A percentile compares a stretch with the other conserved stretches of the same genome.
Evolutionary conservation across 2,888 invertebrate species (phyloP).

Genomic region (Callyntrura sp.): DNA sequence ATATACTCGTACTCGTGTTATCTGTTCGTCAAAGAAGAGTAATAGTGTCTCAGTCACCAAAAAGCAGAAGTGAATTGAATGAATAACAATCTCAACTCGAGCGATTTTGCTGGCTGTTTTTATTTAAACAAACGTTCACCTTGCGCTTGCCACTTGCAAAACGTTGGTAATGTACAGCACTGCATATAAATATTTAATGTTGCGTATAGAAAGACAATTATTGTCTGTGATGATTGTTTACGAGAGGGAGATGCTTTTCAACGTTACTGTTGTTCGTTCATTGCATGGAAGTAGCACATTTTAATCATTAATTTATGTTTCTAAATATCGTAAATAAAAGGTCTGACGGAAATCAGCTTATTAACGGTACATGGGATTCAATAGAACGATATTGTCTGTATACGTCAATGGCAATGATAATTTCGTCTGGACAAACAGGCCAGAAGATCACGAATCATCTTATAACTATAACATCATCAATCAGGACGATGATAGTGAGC

Average conservation of each 20-base stretch:
- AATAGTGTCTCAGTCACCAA: constrained; percentile 12
- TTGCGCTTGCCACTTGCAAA: constrained; percentile 62
- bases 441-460: neutral
- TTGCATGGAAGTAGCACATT: neutral
- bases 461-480: neutral
- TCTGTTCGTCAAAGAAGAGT: constrained; percentile 13
- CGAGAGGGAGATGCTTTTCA: neutral
- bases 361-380: too few relatives aligned
- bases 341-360: too few relatives aligned
- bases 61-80: neutral
- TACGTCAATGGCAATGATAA: too few relatives aligned
- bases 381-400: too few relatives aligned
- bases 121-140: constrained; percentile 24
- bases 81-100: constrained; percentile 39
- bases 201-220: neutral
- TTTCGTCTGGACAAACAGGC: neutral
- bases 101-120: constrained; percentile 17
- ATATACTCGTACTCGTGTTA: neutral
- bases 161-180: constrained; percentile 6
- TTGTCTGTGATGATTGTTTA: too few relatives aligned
- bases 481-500: neutral
- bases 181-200: neutral
- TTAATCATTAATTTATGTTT: neutral
- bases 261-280: neutral
- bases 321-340: too few relatives aligned